These are phyloP conservation scores for Ellobius talpinus DNA, from an alignment of 2,113 vertebrate genomes.

Conservation along the genomic window DNA sequence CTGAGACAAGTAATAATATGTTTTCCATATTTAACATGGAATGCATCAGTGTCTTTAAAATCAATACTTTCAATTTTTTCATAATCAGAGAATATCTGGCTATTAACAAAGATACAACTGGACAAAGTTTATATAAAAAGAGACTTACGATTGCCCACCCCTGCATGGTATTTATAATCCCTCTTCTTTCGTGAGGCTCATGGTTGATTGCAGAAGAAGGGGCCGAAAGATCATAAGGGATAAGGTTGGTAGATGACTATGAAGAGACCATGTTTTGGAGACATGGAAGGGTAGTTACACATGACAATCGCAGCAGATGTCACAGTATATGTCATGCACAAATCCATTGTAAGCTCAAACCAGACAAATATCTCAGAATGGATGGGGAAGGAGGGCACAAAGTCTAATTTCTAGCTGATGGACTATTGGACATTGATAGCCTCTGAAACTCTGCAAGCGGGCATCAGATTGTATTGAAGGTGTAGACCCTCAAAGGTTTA, in stretches of 20 bases:
- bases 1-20: neutral
- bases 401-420: rapidly evolving
- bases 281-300: neutral
- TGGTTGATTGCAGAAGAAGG: too few species aligned
- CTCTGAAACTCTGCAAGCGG: neutral
- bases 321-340: neutral
- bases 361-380: neutral
- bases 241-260: neutral
- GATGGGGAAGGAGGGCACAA: neutral
- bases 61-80: neutral
- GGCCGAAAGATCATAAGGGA: rapidly evolving
- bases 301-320: neutral
- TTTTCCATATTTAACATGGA: neutral
- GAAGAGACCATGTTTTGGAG: neutral
- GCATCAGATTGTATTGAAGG: neutral
- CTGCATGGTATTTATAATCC: neutral
- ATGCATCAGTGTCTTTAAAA: neutral
- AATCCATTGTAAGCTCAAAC: neutral
- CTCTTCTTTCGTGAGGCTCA: neutral
- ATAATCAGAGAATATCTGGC: neutral
- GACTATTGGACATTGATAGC: neutral
- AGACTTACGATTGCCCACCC: neutral
- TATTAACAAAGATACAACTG: neutral
- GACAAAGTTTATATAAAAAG: neutral
- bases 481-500: too few species aligned